Conservation (phyloP, 37 sponge, comb jelly and placozoan species). For the Bolinopsis microptera region DNA sequence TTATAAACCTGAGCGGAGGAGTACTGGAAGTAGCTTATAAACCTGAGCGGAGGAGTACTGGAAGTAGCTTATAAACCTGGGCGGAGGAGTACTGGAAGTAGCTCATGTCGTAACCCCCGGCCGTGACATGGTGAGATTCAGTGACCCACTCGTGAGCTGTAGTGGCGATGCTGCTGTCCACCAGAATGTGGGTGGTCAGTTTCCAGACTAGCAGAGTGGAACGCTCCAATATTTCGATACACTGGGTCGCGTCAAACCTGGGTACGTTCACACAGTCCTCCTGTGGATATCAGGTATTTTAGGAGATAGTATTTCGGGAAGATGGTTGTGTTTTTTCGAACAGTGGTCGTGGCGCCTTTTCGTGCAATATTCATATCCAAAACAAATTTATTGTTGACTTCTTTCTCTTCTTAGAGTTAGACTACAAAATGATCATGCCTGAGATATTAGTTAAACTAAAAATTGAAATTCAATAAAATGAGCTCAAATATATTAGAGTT, state of each 20-base stretch:
- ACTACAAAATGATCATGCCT: too few species aligned
- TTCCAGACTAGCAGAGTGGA: conserved; percentile 30
- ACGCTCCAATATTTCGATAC: conserved; percentile 14
- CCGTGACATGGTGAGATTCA: not conserved
- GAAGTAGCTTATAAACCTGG: not conserved
- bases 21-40: not conserved
- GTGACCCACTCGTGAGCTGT: not conserved
- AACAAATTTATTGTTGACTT: too few species aligned
- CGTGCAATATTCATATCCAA: too few species aligned
- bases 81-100: not conserved
- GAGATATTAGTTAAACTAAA: too few species aligned
- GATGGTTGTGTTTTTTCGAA: too few species aligned
- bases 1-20: too few species aligned
- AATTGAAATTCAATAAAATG: too few species aligned
- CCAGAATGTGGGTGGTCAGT: conserved; percentile 8
- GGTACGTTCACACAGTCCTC: not conserved
- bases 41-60: not conserved
- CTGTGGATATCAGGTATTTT: too few species aligned
- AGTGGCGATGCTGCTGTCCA: not conserved
- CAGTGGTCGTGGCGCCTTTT: too few species aligned
- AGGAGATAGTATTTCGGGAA: too few species aligned
- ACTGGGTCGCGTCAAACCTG: not conserved
- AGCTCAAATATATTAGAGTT: too few species aligned
- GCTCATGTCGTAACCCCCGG: not conserved
- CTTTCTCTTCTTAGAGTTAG: too few species aligned